Percentiles rank a stretch among this genome's conserved stretches.
These are phyloP conservation scores for Ladona fulva DNA, from an alignment of 1,140 invertebrate genomes.

Conservation along the genomic window DNA sequence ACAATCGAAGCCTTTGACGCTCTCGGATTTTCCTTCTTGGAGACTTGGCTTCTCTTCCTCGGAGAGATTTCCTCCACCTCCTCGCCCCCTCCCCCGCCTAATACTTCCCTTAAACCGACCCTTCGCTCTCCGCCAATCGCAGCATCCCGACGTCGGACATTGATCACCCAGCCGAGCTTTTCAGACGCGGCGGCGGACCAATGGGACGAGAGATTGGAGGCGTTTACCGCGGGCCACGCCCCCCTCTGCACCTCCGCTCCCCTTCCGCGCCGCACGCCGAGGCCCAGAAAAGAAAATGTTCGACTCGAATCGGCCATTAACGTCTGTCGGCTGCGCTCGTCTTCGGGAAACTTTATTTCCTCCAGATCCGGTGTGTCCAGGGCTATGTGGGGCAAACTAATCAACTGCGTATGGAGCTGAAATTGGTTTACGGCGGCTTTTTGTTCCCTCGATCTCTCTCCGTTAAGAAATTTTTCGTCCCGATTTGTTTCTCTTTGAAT, in stretches of 20 bases:
- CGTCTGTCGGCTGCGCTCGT: constrained; percentile 16
- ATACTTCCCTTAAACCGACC: constrained; percentile 11
- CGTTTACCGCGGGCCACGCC: constrained; percentile 22
- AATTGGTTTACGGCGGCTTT: no score
- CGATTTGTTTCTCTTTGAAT: no score
- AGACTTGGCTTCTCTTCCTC: no score
- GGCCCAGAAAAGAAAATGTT: neutral
- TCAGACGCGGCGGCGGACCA: constrained; percentile 34
- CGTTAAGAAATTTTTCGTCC: no score
- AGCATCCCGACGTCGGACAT: constrained; percentile 35
- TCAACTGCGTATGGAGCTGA: no score
- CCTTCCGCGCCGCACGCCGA: constrained; percentile 18
- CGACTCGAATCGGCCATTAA: no score
- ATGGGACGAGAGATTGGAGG: constrained; percentile 22
- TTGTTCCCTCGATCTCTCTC: no score
- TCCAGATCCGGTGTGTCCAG: no score
- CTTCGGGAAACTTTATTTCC: neutral
- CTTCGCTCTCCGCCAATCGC: neutral
- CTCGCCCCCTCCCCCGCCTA: no score
- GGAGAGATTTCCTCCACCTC: no score
- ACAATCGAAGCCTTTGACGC: constrained; percentile 11
- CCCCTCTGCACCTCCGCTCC: constrained; percentile 13
- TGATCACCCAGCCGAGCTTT: constrained; percentile 37
- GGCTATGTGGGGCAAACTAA: no score
- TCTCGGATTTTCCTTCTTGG: constrained; percentile 15